phyloP scores from a whole-genome alignment of 2,797 vertebrate species.

The Pseudochirops corinnae region DNA sequence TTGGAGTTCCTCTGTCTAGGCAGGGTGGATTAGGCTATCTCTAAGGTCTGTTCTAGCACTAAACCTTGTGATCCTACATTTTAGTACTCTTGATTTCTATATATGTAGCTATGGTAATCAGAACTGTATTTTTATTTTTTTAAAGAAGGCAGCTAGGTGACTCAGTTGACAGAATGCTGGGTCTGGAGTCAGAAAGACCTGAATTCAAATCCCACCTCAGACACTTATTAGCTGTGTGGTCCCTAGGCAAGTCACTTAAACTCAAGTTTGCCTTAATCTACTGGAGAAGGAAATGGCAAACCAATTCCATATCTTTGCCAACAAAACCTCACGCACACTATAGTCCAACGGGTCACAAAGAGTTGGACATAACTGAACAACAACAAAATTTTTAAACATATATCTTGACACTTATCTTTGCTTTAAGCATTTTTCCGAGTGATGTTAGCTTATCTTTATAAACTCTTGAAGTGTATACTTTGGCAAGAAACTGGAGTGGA shows the following conservation, averaged over 20 bases:
- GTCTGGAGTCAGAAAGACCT: too few relatives aligned
- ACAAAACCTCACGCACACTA: too few relatives aligned
- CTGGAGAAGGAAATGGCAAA: too few relatives aligned
- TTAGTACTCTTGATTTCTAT: neutral
- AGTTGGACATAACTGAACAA: too few relatives aligned
- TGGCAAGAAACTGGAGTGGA: neutral
- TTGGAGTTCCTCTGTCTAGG: neutral
- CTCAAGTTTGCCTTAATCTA: neutral
- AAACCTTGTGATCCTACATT: neutral
- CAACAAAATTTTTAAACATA: neutral
- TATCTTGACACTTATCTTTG: neutral
- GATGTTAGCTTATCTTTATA: neutral
- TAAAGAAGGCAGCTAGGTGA: neutral
- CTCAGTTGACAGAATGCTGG: neutral
- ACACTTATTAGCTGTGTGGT: too few relatives aligned
- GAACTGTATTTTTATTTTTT: neutral
- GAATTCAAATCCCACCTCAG: too few relatives aligned
- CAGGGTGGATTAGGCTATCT: neutral
- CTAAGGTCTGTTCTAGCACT: neutral
- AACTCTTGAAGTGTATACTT: neutral
- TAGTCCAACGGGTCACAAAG: too few relatives aligned
- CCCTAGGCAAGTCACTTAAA: neutral
- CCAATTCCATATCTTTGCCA: too few relatives aligned
- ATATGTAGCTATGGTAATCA: neutral
- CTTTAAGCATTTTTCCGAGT: neutral